Evolutionary conservation across 2,888 invertebrate species (phyloP).

Genomic region (Cordilura impudica): DNA sequence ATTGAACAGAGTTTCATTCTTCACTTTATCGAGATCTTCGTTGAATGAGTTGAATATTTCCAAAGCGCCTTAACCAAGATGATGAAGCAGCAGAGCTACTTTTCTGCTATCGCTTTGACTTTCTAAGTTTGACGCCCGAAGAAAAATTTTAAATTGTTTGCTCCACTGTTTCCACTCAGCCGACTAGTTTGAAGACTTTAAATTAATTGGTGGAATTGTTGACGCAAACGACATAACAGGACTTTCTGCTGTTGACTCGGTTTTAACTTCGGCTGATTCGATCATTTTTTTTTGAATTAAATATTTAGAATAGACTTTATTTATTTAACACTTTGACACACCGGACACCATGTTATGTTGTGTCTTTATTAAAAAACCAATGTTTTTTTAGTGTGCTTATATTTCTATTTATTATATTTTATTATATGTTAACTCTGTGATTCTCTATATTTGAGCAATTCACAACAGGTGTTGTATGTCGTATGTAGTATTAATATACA

Average conservation of each 20-base stretch:
- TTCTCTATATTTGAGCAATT: too few relatives aligned
- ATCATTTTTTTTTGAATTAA: neutral
- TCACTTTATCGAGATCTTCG: constrained; percentile 40
- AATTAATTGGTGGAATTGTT: constrained; percentile 8
- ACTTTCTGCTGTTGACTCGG: neutral
- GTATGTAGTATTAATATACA: too few relatives aligned
- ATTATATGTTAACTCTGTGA: too few relatives aligned
- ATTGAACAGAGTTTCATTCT: constrained; percentile 13
- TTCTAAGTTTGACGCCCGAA: constrained; percentile 47
- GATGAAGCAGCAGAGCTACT: constrained; percentile 35
- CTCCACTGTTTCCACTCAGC: constrained; percentile 50
- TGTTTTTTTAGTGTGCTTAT: too few relatives aligned
- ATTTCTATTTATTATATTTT: too few relatives aligned
- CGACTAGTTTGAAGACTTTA: constrained; percentile 13
- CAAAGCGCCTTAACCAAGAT: constrained; percentile 15
- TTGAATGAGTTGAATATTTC: constrained; percentile 60
- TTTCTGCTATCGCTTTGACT: neutral
- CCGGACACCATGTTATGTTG: constrained; percentile 35
- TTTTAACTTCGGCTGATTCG: neutral
- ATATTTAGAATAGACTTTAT: neutral
- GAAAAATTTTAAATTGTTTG: constrained; percentile 56
- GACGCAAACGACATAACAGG: neutral
- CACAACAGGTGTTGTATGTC: too few relatives aligned
- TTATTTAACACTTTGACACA: neutral
- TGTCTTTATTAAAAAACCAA: too few relatives aligned